Evolutionary conservation across 2,113 vertebrate species (phyloP), one percentile per base, ranked within the genome.

Genomic region (Lepus timidus): DNA sequence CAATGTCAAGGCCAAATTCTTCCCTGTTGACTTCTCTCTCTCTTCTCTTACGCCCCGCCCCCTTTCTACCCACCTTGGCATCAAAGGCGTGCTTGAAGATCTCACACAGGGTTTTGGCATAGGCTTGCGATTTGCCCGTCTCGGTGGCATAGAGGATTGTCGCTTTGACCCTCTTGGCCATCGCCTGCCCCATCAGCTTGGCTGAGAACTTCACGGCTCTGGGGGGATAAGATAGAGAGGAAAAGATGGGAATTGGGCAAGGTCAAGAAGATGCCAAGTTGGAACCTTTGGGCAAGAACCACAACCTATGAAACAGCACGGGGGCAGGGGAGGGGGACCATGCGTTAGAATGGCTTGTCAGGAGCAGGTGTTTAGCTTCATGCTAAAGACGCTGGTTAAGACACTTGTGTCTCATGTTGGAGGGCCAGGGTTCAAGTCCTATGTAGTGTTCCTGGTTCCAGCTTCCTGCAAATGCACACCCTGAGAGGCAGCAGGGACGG

Each of bases 21-120:
- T 74, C 44, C 33, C 91, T 74, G 58, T 1, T 33, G 25, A 39
- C 76, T 12, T 64, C 10, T 12, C 44, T 31, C 39, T 36, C 9
- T 51, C 39, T 89, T 33, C 61, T 67, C n/a, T 10, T 39, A 29
- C 20, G 27, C 61, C n/a, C 22, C 0, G 4, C 1, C 81, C 64
- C 4, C 14, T 58, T 19, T 58, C 55, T 0, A 9, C 94, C 8
- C 98, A 99, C 99, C 99, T 99, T 99, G 75, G 99, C 99, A 29
- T 99, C 99, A 0, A 99, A 99, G 12, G 99, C 99, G 0, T 99
- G 99, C 96, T 99, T 99, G 99, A 99, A 99, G 98, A 99, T 99
- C 97, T 99, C 99, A 78, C 99, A 99, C 12, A 99, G 98, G 4
- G 99, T 99, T 98, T 99, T 99, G 97, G 99, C 99, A 22, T 99